phyloP scores from a whole-genome alignment of 2,888 invertebrate genomes.

The Drosophila buzzatii region DNA sequence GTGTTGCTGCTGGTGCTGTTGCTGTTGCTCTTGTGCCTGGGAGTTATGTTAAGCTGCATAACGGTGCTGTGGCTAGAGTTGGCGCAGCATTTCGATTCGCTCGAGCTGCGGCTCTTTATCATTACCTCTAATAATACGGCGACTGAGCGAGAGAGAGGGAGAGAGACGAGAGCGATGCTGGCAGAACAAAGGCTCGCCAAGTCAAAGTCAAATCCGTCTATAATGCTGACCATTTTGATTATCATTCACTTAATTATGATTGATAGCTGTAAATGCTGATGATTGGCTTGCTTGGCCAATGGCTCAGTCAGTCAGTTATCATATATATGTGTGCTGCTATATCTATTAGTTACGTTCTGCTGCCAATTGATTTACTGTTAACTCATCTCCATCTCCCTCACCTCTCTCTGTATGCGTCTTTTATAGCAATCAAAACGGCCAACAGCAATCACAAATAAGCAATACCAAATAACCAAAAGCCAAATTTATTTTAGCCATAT shows the following conservation, averaged over 20 bases:
- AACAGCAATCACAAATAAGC: conserved; percentile 44
- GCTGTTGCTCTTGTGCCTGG: conserved; percentile 21
- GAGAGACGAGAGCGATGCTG: background rate
- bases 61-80: conserved; percentile 57
- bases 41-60: conserved; percentile 73
- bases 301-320: conserved; percentile 7
- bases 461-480: conserved; percentile 8
- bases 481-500: conserved; percentile 60
- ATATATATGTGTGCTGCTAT: conserved; percentile 20
- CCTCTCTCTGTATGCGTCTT: conserved; percentile 15
- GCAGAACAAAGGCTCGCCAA: conserved; percentile 37
- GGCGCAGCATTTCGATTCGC: conserved; percentile 50
- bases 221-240: conserved; percentile 78
- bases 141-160: background rate
- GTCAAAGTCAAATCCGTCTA: conserved; percentile 31
- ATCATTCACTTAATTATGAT: conserved; percentile 80
- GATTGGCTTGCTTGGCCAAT: conserved; percentile 42
- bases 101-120: conserved; percentile 70
- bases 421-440: conserved; percentile 60
- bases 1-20: conserved; percentile 4
- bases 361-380: conserved; percentile 75
- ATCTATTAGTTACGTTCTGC: conserved; percentile 67
- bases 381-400: conserved; percentile 25
- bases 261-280: conserved; percentile 76
- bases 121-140: conserved; percentile 67